phyloP scores from a whole-genome alignment of 2,888 invertebrate species.

The Pegoplata infirma region DNA sequence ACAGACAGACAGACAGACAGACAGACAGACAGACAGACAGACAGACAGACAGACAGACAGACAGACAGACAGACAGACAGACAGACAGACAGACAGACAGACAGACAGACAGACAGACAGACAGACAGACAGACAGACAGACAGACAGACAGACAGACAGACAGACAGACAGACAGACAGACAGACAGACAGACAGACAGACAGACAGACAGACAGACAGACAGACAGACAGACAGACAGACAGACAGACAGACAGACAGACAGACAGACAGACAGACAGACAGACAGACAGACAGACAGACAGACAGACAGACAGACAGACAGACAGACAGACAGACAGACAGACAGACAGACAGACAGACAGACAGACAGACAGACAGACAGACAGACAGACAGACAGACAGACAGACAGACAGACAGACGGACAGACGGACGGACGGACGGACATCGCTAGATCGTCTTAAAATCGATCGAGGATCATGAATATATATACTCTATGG shows the following conservation, averaged over 20 bases:
- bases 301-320: neutral
- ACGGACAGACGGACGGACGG: too few relatives aligned
- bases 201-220: neutral
- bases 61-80: neutral
- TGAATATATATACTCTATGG: too few relatives aligned
- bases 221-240: slow-evolving; percentile 3
- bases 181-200: neutral
- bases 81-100: neutral
- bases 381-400: slow-evolving; percentile 6
- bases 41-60: neutral
- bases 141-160: neutral
- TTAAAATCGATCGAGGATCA: too few relatives aligned
- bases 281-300: slow-evolving; percentile 3
- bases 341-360: neutral
- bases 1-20: neutral
- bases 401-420: slow-evolving; percentile 12
- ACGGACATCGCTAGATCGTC: too few relatives aligned
- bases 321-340: slow-evolving; percentile 13
- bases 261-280: slow-evolving; percentile 1
- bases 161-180: neutral
- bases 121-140: neutral
- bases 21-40: neutral
- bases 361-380: neutral
- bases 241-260: neutral
- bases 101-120: neutral